phyloP scores from a whole-genome alignment of 2,888 invertebrate genomes.

The Isoperla grammatica region DNA sequence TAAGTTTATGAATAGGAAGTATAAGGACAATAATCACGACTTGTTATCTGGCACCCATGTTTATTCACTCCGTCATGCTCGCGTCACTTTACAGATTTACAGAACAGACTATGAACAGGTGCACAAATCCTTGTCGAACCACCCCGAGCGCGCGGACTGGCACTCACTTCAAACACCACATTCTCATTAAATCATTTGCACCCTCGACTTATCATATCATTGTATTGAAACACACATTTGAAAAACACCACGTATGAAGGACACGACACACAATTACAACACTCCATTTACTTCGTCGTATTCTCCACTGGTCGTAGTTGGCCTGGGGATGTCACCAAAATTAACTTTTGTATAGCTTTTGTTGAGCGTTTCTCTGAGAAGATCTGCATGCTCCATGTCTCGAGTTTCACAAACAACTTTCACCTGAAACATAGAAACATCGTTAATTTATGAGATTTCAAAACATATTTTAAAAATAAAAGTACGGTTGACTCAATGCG shows the following conservation, averaged over 20 bases:
- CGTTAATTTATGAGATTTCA: neutral
- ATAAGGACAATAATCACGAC: too few relatives aligned
- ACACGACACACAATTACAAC: neutral
- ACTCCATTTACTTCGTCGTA: neutral
- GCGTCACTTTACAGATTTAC: too few relatives aligned
- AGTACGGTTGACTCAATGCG: neutral
- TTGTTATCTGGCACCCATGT: too few relatives aligned
- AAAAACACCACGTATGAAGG: neutral
- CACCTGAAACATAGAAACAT: slow-evolving; percentile 55
- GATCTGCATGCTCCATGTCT: slow-evolving; percentile 68
- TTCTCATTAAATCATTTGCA: too few relatives aligned
- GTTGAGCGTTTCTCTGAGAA: slow-evolving; percentile 53
- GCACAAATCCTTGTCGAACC: too few relatives aligned
- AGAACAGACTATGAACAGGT: too few relatives aligned
- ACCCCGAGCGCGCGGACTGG: too few relatives aligned
- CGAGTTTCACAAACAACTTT: slow-evolving; percentile 87
- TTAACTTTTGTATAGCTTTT: slow-evolving; percentile 52
- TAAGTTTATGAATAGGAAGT: too few relatives aligned
- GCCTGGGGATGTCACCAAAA: slow-evolving; percentile 42
- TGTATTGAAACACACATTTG: too few relatives aligned
- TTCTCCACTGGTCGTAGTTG: neutral
- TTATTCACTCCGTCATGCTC: too few relatives aligned
- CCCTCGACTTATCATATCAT: too few relatives aligned
- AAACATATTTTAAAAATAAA: neutral
- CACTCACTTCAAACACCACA: too few relatives aligned